Base-by-base conservation (phyloP, 2,888 invertebrate genomes). In the Conus canariensis region DNA sequence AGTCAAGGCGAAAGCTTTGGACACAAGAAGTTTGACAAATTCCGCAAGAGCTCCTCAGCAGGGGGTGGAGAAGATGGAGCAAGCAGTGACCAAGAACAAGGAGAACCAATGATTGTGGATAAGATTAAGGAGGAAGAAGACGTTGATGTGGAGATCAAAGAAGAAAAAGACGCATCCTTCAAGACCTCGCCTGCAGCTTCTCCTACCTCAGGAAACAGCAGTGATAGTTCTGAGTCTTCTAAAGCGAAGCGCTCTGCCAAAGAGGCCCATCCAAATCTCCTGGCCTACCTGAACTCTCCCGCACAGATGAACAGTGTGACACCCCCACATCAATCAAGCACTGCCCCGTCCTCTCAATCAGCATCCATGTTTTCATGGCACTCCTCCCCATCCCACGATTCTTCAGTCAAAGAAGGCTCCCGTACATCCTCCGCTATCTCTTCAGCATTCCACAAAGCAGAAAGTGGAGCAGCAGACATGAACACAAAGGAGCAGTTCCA, bases 11-110 rank as follows among this genome's bases (percentile, higher is more conserved):
- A 92, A 85, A 91, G 88, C 16, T 92, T 92, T 88, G 92, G 92
- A 70, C 95, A 95, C 90, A 95, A 95, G 90, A 95, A 95, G 88
- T 95, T 95, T 93, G 95, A 95, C 92, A 95, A 95, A 89, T 90
- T 95, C 74, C 91, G 95, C 45, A 95, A 95, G 87, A 93, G 94
- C 59, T 89, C 90, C 19, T 30, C 82, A 9, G 74, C 64, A 64
- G 64, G 64, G 16, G 80, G n/a, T n/a, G 59, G 90, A 45, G 88
- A 90, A 16, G 89, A 90, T 10, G 89, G 74, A 56, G 19, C 30
- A 25, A 8, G 70, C 22, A 88, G 83, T 80, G 89, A 60, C n/a
- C 74, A 80, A 64, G 91, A 77, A 74, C 85, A 74, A 25, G 87
- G 8, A 12, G 89, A 86, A 19, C 60, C 58, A 10, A 70, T 74